These are phyloP conservation scores for Argopecten irradians DNA, from an alignment of 1,140 invertebrate species.

Conservation along the genomic window DNA sequence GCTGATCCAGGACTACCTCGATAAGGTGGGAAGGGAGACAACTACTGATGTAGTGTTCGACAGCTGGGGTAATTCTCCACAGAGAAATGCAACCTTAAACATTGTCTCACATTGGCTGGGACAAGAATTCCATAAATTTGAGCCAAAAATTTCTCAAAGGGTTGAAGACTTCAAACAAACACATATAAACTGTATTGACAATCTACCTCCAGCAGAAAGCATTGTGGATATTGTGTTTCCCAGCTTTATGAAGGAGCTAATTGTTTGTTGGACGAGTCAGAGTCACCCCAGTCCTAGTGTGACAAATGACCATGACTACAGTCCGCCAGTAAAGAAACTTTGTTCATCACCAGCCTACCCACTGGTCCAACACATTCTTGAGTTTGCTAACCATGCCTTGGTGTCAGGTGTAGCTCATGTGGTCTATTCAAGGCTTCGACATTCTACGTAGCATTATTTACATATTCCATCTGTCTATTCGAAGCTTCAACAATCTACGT, in stretches of 20 bases:
- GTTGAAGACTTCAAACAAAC: constrained; percentile 59
- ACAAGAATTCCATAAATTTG: constrained; percentile 54
- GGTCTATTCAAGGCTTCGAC: constrained; percentile 60
- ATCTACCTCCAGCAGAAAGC: constrained; percentile 59
- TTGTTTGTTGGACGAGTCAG: constrained; percentile 59
- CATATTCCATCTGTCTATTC: too few species aligned
- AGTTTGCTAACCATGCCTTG: constrained; percentile 67
- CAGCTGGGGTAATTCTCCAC: neutral
- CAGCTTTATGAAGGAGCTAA: constrained; percentile 61
- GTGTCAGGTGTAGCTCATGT: constrained; percentile 71
- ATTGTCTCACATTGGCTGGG: constrained; percentile 62
- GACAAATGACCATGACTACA: constrained; percentile 39
- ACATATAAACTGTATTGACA: constrained; percentile 64
- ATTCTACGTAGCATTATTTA: constrained; percentile 28
- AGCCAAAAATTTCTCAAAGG: constrained; percentile 48
- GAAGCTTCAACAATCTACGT: too few species aligned
- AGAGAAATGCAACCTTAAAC: constrained; percentile 41
- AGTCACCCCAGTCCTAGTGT: neutral
- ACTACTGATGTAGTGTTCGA: neutral
- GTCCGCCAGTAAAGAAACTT: neutral
- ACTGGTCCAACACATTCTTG: constrained; percentile 66
- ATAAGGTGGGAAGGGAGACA: neutral
- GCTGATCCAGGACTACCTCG: neutral
- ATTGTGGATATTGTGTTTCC: constrained; percentile 64
- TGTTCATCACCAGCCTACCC: constrained; percentile 49